Conservation (phyloP, 1,140 invertebrate genomes). For the Babylonia areolata region DNA sequence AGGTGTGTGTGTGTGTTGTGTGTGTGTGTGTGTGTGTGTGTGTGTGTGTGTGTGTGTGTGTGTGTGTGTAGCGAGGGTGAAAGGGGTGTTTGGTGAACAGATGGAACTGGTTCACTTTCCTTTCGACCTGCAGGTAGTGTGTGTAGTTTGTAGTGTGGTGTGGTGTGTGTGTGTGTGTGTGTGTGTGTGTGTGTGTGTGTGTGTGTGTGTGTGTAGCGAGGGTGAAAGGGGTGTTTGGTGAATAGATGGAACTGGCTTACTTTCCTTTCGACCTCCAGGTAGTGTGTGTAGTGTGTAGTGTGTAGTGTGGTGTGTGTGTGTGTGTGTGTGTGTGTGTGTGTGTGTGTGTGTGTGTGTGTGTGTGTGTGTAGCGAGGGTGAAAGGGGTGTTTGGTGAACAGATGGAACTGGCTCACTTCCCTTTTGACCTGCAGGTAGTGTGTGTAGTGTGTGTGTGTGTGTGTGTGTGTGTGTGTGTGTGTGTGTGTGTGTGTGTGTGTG, state of each 20-base stretch:
- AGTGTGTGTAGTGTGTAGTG: not conserved
- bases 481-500: too few species aligned
- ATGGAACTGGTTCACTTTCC: constrained; percentile 71
- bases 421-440: constrained; percentile 71
- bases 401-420: constrained; percentile 71
- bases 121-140: constrained; percentile 71
- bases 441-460: not conserved
- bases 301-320: not conserved
- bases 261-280: too few species aligned
- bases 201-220: too few species aligned
- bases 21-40: not conserved
- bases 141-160: not conserved
- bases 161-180: too few species aligned
- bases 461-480: too few species aligned
- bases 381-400: constrained; percentile 68
- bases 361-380: too few species aligned
- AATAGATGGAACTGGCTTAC: too few species aligned
- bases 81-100: constrained; percentile 68
- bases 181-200: too few species aligned
- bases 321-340: too few species aligned
- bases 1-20: not conserved
- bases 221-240: too few species aligned
- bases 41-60: too few species aligned
- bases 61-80: constrained; percentile 35
- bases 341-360: too few species aligned